Evolutionary conservation across 2,797 vertebrate genomes (phyloP).

Genomic region (Halcyon leucocephala): DNA sequence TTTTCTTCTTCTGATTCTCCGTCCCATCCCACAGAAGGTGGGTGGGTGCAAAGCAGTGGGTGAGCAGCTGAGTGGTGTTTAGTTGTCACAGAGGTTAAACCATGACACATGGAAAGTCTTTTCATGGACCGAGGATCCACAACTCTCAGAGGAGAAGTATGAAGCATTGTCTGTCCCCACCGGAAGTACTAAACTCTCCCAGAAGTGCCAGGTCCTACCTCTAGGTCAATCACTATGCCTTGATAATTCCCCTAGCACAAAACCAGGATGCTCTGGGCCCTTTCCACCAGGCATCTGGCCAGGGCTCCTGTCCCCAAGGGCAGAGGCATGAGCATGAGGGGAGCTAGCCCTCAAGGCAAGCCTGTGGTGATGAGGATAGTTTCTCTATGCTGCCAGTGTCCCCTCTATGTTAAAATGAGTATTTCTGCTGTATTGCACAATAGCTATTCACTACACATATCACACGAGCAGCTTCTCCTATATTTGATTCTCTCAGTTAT

Average conservation of each 20-base stretch:
- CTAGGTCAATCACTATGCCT: fast-evolving
- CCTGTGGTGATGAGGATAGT: background rate
- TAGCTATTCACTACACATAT: background rate
- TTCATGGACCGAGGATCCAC: fast-evolving
- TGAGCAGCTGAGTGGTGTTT: no score
- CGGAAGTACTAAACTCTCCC: background rate
- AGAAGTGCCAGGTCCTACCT: background rate
- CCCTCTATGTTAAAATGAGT: background rate
- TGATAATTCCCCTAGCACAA: background rate
- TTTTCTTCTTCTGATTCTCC: no score
- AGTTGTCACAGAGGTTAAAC: no score
- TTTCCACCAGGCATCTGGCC: background rate
- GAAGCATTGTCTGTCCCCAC: background rate
- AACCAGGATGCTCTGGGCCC: background rate
- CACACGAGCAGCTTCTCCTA: background rate
- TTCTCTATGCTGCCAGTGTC: background rate
- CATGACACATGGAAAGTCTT: background rate
- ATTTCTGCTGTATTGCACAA: background rate
- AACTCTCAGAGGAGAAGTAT: background rate
- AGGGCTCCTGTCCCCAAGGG: background rate
- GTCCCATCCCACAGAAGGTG: no score
- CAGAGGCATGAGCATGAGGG: background rate
- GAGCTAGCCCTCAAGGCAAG: background rate
- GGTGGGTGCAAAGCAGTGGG: no score
- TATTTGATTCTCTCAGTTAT: background rate